Conservation (phyloP, 2,888 invertebrate species). For the Schrankia costaestrigalis region DNA sequence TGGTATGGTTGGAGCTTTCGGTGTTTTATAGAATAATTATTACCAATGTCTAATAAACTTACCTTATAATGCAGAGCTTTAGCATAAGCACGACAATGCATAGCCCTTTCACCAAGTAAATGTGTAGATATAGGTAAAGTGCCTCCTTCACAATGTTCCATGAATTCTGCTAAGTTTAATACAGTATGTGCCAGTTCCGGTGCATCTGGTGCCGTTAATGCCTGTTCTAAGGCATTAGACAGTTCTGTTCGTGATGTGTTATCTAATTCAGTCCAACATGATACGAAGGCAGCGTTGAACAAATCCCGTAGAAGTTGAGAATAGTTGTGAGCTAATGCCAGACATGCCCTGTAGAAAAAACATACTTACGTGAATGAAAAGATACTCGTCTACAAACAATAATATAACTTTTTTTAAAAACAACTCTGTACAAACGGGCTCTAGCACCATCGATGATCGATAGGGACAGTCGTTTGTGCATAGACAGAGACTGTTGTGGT, state of each 20-base stretch:
- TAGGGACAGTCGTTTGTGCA: no score
- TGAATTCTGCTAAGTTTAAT: slow-evolving; percentile 98
- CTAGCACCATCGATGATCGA: no score
- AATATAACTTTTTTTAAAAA: no score
- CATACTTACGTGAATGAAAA: neutral
- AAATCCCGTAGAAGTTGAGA: slow-evolving; percentile 96
- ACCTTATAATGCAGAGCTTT: slow-evolving; percentile 83
- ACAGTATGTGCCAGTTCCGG: slow-evolving; percentile 98
- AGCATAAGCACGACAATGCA: slow-evolving; percentile 92
- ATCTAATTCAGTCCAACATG: slow-evolving; percentile 98
- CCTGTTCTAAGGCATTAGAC: slow-evolving; percentile 92
- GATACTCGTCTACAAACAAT: no score
- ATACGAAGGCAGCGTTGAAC: slow-evolving; percentile 99
- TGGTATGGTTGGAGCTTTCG: neutral
- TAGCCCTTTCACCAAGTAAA: slow-evolving; percentile 94
- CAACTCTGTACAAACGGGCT: no score
- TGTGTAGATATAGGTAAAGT: slow-evolving; percentile 94
- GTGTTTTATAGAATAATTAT: no score
- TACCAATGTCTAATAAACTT: no score
- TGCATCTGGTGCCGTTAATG: slow-evolving; percentile 94
- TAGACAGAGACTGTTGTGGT: no score
- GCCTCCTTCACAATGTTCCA: slow-evolving; percentile 99
- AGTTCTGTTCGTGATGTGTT: slow-evolving; percentile 90
- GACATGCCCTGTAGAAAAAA: slow-evolving; percentile 87
- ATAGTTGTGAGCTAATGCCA: slow-evolving; percentile 95